Evolutionary conservation across 2,888 invertebrate genomes (phyloP), one percentile per base, ranked within the genome.

Genomic region (Tetheella fluctuosa): DNA sequence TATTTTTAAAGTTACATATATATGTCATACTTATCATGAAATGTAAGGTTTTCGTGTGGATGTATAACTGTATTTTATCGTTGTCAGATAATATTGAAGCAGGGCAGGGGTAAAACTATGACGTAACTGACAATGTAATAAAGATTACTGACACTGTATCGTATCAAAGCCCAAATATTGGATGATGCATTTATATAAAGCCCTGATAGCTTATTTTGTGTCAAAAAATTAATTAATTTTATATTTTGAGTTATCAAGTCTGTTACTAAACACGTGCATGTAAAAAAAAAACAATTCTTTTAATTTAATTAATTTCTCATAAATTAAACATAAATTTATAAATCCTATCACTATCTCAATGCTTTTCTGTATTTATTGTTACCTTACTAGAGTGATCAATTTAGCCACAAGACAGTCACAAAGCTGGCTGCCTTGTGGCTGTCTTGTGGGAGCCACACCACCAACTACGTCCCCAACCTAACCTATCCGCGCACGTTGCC

Each of bases 401-500:
- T 8, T 1, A 30, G 5, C 37, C 15, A 37, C 39, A 20, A 1
- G 10, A 10, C 48, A 34, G 34, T n/a, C 39, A 39, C 39, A 48
- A 6, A 25, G n/a, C n/a, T n/a, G n/a, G n/a, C n/a, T n/a, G n/a
- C n/a, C n/a, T n/a, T n/a, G n/a, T n/a, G n/a, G n/a, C n/a, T n/a
- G n/a, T n/a, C n/a, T n/a, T n/a, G n/a, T n/a, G n/a, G 0, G 8
- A 3, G 15, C 6, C 17, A 42, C 42, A 17, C 0, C 42, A 48
- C 48, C 48, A 20, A 2, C 7, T 48, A n/a, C 15, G 20, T 48
- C 20, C 20, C 48, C 20, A 48, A 2, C 48, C 20, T 48, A 48
- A 48, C 20, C 2, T 6, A 48, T 39, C 39, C 39, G 39, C 39
- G 17, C n/a, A 15, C 34, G 42, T 57, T 60, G 17, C 39, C 42